These are phyloP conservation scores for Prionailurus bengalensis DNA, from an alignment of 2,113 vertebrate genomes.

Conservation along the genomic window DNA sequence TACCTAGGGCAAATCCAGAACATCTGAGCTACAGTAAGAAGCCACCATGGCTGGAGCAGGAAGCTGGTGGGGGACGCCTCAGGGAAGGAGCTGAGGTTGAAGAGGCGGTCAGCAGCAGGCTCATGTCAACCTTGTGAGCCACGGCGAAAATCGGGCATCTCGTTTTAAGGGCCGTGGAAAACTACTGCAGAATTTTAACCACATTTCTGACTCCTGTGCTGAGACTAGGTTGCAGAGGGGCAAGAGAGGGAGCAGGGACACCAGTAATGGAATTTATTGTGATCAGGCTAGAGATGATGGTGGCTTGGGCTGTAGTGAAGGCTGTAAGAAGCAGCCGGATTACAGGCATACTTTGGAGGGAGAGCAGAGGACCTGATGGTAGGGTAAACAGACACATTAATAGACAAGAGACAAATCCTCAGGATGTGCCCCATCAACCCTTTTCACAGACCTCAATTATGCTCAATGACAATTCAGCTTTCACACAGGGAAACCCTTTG, in stretches of 20 bases:
- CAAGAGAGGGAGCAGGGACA: not conserved
- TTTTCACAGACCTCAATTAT: not conserved
- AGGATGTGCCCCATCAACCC: not conserved
- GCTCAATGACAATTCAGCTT: not conserved
- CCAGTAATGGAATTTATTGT: not conserved
- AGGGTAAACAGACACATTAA: not conserved
- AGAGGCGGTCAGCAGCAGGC: not conserved
- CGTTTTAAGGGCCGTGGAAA: not conserved
- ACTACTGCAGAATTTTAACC: not conserved
- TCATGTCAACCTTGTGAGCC: not conserved
- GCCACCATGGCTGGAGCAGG: not conserved
- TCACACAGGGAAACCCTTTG: not conserved
- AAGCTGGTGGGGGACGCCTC: not conserved
- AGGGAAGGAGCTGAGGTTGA: not conserved
- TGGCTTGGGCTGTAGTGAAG: not conserved
- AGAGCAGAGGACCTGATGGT: not conserved
- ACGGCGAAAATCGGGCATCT: not conserved
- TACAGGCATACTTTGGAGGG: fast-evolving
- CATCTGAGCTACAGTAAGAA: not conserved
- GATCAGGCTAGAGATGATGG: not conserved
- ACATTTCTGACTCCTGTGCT: not conserved
- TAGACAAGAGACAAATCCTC: not conserved
- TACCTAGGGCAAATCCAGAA: not conserved
- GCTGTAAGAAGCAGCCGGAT: not conserved
- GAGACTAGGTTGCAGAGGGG: not conserved